Base-by-base conservation (phyloP, 1,140 invertebrate genomes). In the Pseudomyrmex concolor region DNA sequence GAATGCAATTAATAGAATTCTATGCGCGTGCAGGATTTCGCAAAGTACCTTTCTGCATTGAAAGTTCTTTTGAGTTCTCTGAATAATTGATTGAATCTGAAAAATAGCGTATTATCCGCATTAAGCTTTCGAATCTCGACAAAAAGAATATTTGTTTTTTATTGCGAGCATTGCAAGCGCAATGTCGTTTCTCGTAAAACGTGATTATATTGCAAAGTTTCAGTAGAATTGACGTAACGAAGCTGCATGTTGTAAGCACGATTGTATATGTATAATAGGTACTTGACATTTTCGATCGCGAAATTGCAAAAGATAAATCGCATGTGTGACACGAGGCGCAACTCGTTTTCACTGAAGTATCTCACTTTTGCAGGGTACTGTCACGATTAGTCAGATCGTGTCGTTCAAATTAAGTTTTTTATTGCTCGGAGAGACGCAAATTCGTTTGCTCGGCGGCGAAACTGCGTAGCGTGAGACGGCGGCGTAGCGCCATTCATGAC, bases 341-440 rank as follows among this genome's bases (percentile, higher is more conserved):
- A 43, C 12, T 63, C 8, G 19, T 73, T 51, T 34, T 34, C 5
- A 34, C 7, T n/a, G 22, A 70, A 85, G 25, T 87, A 71, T 67
- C 50, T 85, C 83, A 77, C 85, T 82, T 67, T 19, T 73, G 51
- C 2, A 59, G 0, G 62, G 50, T 62, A n/a, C 45, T 17, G 19
- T n/a, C 86, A 34, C 34, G 54, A 85, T 85, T 77, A 88, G 67
- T 87, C 71, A 57, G 34, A 34, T 48, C 45, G 13, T 76, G 73
- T 34, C 62, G 76, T 85, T 88, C 60, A 25, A 84, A 57, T 84
- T 85, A 59, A 67, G 51, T 76, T 84, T 87, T 50, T 34, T 34
- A 81, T 66, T 84, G 70, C 45, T 43, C n/a, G 43, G 7, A 50
- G 17, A 66, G 5, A 34, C 5, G 34, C 74, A 73, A 62, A 73